These are phyloP conservation scores for Tamandua tetradactyla DNA, from an alignment of 2,797 vertebrate species.

Conservation along the genomic window DNA sequence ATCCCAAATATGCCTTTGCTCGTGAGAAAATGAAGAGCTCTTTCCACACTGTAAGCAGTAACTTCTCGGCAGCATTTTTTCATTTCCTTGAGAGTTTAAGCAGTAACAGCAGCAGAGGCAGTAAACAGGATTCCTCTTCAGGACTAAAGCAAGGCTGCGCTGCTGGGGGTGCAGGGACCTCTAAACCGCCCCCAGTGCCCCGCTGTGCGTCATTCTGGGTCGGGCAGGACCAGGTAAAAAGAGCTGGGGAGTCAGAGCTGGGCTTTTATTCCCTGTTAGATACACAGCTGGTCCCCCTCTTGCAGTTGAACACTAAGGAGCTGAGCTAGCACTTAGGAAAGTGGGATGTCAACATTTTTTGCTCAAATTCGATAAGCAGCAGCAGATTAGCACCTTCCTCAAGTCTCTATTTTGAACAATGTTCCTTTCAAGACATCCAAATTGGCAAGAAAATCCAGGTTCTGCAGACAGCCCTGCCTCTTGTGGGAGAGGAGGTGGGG, in stretches of 20 bases:
- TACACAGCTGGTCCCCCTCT: conserved; percentile 54
- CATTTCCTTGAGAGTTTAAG: conserved; percentile 67
- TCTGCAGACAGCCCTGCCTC: conserved; percentile 74
- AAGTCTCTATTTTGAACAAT: conserved; percentile 67
- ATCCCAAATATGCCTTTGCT: conserved; percentile 81
- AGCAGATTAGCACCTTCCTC: conserved; percentile 77
- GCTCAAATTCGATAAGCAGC: conserved; percentile 72
- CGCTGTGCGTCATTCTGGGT: neutral
- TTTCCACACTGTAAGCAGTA: conserved; percentile 77
- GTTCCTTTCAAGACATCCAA: conserved; percentile 76
- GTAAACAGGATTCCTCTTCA: neutral
- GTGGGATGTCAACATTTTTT: conserved; percentile 77
- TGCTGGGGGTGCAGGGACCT: neutral
- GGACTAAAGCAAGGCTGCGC: neutral
- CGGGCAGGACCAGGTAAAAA: neutral
- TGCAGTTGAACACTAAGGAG: conserved; percentile 57
- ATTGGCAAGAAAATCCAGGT: conserved; percentile 73
- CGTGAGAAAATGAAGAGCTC: conserved; percentile 79
- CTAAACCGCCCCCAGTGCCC: rapidly evolving
- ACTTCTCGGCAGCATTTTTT: conserved; percentile 54
- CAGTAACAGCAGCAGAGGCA: conserved; percentile 33
- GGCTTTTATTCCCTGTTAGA: neutral
- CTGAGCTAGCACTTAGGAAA: conserved; percentile 74
- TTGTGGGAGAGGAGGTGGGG: neutral
- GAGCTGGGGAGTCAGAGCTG: neutral